phyloP scores from a whole-genome alignment of 2,888 invertebrate species.

The Cheilosia grossa region DNA sequence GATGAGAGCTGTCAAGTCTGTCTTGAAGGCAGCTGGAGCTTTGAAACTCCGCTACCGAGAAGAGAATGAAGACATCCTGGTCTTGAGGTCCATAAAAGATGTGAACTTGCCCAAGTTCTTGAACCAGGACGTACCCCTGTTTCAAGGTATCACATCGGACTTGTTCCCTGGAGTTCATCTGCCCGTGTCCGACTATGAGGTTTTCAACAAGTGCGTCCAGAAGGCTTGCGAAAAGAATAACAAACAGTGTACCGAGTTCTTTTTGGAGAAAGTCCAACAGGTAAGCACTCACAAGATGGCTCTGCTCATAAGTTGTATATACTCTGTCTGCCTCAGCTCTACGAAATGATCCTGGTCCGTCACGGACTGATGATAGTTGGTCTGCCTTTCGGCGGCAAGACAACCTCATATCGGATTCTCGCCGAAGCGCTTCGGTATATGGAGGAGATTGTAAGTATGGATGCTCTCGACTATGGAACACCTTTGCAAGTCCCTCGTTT shows the following conservation, averaged over 20 bases:
- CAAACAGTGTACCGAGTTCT: slow-evolving; percentile 92
- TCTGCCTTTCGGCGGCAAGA: slow-evolving; percentile 95
- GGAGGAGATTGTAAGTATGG: slow-evolving; percentile 84
- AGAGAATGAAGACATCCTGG: slow-evolving; percentile 93
- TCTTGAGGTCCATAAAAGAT: slow-evolving; percentile 95
- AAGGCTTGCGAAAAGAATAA: slow-evolving; percentile 89
- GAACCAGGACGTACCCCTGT: slow-evolving; percentile 93
- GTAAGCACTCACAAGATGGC: slow-evolving; percentile 69
- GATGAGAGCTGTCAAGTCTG: slow-evolving; percentile 97
- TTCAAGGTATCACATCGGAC: slow-evolving; percentile 97
- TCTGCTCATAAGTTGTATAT: neutral
- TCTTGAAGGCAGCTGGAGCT: slow-evolving; percentile 95
- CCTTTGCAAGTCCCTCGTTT: neutral
- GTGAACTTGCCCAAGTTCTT: slow-evolving; percentile 97
- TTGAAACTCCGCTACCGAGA: slow-evolving; percentile 94
- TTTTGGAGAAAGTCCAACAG: slow-evolving; percentile 92
- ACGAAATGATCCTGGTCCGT: slow-evolving; percentile 97
- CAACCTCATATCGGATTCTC: slow-evolving; percentile 92
- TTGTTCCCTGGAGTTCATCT: slow-evolving; percentile 94
- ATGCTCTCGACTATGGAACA: neutral
- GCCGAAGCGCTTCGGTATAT: slow-evolving; percentile 91
- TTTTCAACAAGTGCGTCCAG: slow-evolving; percentile 86
- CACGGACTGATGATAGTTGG: slow-evolving; percentile 98
- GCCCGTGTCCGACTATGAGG: slow-evolving; percentile 91
- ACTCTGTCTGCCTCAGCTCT: slow-evolving; percentile 86